Evolutionary conservation across 2,888 invertebrate species (phyloP).

Genomic region (Drosophila diplacantha): DNA sequence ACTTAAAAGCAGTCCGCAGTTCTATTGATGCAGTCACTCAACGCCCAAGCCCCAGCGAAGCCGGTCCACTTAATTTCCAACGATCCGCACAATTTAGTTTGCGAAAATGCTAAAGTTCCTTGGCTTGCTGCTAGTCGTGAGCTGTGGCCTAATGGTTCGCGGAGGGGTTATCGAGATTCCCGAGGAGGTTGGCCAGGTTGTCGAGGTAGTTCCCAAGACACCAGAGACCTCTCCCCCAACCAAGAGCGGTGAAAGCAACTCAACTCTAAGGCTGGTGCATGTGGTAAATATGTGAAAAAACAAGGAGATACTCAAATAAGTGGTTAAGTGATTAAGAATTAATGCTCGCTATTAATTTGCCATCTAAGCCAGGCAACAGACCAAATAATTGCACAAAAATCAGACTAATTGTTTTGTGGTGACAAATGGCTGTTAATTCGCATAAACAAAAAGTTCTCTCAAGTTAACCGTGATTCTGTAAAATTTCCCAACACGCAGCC

Average conservation of each 20-base stretch:
- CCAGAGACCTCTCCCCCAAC: not conserved
- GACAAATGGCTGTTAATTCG: constrained; percentile 1
- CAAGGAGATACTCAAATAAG: not conserved
- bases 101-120: constrained; percentile 14
- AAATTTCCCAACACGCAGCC: not conserved
- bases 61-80: constrained; percentile 27
- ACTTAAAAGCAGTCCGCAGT: constrained; percentile 54
- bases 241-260: constrained; percentile 19
- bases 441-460: constrained; percentile 9
- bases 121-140: constrained; percentile 4
- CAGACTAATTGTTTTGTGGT: constrained; percentile 4
- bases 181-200: constrained; percentile 2
- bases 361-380: constrained; percentile 19
- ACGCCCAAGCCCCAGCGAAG: constrained; percentile 39
- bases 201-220: not conserved
- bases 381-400: constrained; percentile 33
- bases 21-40: constrained; percentile 52
- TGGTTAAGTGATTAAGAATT: constrained; percentile 1
- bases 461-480: not conserved
- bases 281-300: constrained; percentile 52
- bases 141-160: constrained; percentile 2
- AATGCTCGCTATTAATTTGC: constrained; percentile 5
- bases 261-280: constrained; percentile 67
- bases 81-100: constrained; percentile 9
- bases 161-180: constrained; percentile 21